A percentile compares a stretch with the other conserved stretches of the same genome.
phyloP scores from a whole-genome alignment of 2,888 invertebrate genomes.

The Digitonthophagus gazella region DNA sequence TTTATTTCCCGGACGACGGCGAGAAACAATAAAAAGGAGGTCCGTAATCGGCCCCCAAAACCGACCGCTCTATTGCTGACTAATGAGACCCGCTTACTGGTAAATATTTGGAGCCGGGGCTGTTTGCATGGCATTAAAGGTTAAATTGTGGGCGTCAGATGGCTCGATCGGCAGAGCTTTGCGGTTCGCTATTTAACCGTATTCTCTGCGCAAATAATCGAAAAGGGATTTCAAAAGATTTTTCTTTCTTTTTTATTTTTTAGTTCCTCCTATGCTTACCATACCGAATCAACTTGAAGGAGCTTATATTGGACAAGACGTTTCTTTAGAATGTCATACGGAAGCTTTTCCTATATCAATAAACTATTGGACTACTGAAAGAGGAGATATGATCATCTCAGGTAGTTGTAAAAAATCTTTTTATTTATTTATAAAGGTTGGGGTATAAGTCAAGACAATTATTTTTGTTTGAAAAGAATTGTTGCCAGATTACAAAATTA shows the following conservation, averaged over 20 bases:
- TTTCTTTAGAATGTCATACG: constrained; percentile 84
- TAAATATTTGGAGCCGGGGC: not conserved
- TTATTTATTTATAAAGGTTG: too few relatives aligned
- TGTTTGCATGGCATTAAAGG: not conserved
- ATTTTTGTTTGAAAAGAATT: too few relatives aligned
- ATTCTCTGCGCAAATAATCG: not conserved
- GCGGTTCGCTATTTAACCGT: too few relatives aligned
- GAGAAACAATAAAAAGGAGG: not conserved
- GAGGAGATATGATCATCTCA: constrained; percentile 90
- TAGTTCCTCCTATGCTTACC: constrained; percentile 92
- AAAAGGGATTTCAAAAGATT: not conserved
- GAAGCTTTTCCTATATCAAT: constrained; percentile 91
- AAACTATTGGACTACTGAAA: constrained; percentile 91
- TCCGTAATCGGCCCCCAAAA: not conserved
- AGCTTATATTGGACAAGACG: constrained; percentile 85
- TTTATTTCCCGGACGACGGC: not conserved
- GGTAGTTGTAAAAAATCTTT: constrained; percentile 58
- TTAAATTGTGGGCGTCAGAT: not conserved
- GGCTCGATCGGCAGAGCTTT: not conserved
- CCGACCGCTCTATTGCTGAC: not conserved
- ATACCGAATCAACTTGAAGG: constrained; percentile 92
- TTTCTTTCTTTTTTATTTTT: constrained; percentile 26
- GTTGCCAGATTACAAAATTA: too few relatives aligned
- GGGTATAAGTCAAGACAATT: too few relatives aligned
- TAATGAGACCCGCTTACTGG: not conserved